phyloP scores from a whole-genome alignment of 2,797 vertebrate genomes.

The Falco naumanni region DNA sequence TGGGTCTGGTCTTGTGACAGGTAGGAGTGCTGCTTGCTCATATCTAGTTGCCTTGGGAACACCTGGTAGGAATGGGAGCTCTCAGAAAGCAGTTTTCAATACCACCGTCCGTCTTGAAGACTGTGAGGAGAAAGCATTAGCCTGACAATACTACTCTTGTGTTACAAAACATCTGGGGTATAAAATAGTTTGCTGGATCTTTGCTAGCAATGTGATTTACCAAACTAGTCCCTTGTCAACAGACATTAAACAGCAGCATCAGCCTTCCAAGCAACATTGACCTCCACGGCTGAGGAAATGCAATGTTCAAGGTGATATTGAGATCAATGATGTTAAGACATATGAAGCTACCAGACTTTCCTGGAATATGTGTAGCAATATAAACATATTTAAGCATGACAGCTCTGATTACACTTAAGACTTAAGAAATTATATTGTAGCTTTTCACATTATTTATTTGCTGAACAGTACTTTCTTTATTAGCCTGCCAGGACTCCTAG shows the following conservation, averaged over 20 bases:
- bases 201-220: not conserved
- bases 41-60: not conserved
- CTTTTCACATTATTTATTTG: not conserved
- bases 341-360: not conserved
- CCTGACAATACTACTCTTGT: not conserved
- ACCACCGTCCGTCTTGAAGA: rapidly evolving
- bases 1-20: not conserved
- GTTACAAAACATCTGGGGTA: not conserved
- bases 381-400: not conserved
- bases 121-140: not conserved
- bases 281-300: not conserved
- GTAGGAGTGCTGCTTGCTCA: not conserved
- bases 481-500: not conserved
- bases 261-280: not conserved
- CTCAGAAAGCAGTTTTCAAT: not conserved
- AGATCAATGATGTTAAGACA: not conserved
- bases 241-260: not conserved
- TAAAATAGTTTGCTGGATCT: not conserved
- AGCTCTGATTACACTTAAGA: not conserved
- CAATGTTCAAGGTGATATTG: not conserved
- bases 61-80: not conserved
- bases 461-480: not conserved
- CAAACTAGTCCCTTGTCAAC: not conserved
- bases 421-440: not conserved
- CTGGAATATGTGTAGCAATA: not conserved